Conservation (phyloP, 2,888 invertebrate species). For the Galerucella pusilla region DNA sequence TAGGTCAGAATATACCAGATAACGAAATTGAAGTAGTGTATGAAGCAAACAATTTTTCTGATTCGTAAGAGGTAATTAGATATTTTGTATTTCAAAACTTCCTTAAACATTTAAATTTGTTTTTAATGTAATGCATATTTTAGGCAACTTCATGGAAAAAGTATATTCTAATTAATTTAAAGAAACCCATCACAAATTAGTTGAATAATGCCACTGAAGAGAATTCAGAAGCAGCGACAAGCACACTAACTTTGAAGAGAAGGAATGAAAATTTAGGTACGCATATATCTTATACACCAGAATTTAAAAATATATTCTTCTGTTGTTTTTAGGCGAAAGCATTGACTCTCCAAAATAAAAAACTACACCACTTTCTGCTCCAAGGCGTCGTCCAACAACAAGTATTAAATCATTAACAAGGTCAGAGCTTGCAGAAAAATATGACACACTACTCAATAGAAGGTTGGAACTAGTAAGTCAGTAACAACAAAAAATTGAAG, state of each 20-base stretch:
- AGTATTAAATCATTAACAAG: too few species aligned
- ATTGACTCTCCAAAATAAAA: too few species aligned
- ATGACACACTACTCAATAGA: too few species aligned
- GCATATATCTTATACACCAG: too few species aligned
- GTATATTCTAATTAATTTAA: not conserved
- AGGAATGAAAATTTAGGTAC: not conserved
- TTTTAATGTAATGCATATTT: constrained; percentile 6
- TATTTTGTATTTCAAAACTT: not conserved
- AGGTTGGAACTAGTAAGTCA: too few species aligned
- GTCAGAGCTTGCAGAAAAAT: too few species aligned
- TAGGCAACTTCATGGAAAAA: constrained; percentile 5
- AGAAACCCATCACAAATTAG: not conserved
- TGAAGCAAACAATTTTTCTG: constrained; percentile 4
- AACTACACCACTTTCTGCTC: too few species aligned
- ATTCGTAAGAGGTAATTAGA: constrained; percentile 1
- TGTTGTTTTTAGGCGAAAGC: too few species aligned
- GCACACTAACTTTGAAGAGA: constrained; percentile 1
- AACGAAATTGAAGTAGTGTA: not conserved
- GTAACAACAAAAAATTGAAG: too few species aligned
- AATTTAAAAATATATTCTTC: too few species aligned
- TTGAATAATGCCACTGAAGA: not conserved
- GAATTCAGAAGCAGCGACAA: not conserved
- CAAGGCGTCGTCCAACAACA: too few species aligned
- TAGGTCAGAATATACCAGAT: not conserved
- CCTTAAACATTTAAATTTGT: not conserved